phyloP scores from a whole-genome alignment of 2,797 vertebrate species.

The Clarias pachynema region DNA sequence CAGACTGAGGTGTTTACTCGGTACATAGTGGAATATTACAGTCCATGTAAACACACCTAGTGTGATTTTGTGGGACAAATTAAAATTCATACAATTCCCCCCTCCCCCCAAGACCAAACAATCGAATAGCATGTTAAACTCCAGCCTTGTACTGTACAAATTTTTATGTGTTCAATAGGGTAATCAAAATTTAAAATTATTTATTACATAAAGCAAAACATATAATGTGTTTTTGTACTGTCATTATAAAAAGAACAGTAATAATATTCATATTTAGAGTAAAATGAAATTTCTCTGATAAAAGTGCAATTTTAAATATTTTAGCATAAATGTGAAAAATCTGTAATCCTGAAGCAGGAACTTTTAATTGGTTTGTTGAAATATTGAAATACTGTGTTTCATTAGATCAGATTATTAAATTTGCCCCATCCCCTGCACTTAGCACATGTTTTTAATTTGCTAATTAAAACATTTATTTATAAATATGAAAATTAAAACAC shows the following conservation, averaged over 20 bases:
- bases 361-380: neutral
- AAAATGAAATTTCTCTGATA: neutral
- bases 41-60: too few species aligned
- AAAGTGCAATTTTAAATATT: neutral
- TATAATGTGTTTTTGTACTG: too few species aligned
- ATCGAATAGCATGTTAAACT: neutral
- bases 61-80: neutral
- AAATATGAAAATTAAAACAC: neutral
- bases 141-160: neutral
- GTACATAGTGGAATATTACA: too few species aligned
- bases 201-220: too few species aligned
- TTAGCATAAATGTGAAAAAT: neutral
- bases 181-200: too few species aligned
- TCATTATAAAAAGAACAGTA: neutral
- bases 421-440: neutral
- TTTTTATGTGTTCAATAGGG: too few species aligned
- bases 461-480: neutral
- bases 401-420: neutral
- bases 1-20: too few species aligned
- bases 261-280: neutral
- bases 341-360: neutral
- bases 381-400: neutral
- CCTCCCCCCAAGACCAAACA: neutral
- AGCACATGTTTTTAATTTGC: neutral
- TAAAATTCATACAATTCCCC: too few species aligned